A percentile compares a stretch with the other conserved stretches of the same genome.
Conservation (phyloP, 2,797 vertebrate species). For the Pipistrellus pipistrellus region DNA sequence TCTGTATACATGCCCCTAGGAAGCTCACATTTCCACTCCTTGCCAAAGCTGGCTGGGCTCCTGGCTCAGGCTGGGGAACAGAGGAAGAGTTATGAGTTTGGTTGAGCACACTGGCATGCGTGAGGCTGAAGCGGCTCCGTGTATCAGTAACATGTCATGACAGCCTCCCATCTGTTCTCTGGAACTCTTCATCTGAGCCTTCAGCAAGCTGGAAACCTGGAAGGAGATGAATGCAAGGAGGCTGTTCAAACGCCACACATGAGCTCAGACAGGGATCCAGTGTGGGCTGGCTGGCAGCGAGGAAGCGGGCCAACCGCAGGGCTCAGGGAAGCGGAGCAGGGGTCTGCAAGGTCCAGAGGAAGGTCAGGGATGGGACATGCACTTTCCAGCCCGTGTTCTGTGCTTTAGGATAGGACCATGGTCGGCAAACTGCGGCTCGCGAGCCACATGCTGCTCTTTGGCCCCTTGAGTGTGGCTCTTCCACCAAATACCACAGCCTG, state of each 20-base stretch:
- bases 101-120: conserved; percentile 66
- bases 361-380: neutral
- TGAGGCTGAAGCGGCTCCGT: conserved; percentile 64
- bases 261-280: conserved; percentile 18
- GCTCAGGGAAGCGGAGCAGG: neutral
- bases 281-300: neutral
- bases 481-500: too few species aligned
- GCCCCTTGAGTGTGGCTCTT: too few species aligned
- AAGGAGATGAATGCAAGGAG: conserved; percentile 65
- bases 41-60: conserved; percentile 80
- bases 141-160: conserved; percentile 81
- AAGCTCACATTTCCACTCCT: conserved; percentile 73
- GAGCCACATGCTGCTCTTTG: too few species aligned
- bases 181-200: conserved; percentile 72
- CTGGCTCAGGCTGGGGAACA: conserved; percentile 76
- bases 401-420: neutral
- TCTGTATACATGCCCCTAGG: conserved; percentile 80
- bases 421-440: too few species aligned
- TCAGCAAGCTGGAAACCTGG: conserved; percentile 71
- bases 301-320: neutral
- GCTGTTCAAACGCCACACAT: neutral
- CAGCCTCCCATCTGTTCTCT: conserved; percentile 84
- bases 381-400: neutral
- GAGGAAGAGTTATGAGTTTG: conserved; percentile 80
- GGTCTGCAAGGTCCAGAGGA: neutral